Conservation (phyloP, 1,140 invertebrate genomes). For the Diuraphis noxia region DNA sequence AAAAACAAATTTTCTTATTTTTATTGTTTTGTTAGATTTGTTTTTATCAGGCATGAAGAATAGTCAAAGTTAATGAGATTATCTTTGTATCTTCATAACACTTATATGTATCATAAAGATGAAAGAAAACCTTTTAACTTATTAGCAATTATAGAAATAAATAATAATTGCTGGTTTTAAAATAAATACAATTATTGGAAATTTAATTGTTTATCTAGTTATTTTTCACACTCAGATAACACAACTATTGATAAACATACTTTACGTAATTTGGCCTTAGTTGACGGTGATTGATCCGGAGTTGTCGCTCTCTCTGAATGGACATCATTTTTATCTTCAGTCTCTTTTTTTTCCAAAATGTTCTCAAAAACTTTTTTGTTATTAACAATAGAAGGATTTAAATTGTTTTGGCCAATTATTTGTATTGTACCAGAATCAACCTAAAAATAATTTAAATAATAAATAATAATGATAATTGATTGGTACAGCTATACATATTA, state of each 20-base stretch:
- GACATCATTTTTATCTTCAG: background rate
- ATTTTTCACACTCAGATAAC: background rate
- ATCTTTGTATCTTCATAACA: background rate
- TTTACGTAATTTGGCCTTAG: conserved; percentile 39
- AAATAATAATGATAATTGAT: background rate
- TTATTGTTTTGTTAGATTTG: background rate
- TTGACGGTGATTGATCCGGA: conserved; percentile 42
- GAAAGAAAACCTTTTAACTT: background rate
- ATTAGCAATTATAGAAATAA: background rate
- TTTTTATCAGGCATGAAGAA: background rate
- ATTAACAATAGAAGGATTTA: background rate
- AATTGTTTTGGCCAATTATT: background rate
- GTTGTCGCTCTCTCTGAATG: conserved; percentile 22
- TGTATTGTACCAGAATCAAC: background rate
- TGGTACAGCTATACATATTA: background rate
- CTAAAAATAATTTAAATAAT: conserved; percentile 28
- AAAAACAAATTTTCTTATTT: background rate
- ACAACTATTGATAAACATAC: conserved; percentile 4
- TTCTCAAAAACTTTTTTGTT: background rate
- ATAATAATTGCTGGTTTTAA: background rate
- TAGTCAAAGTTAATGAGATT: background rate
- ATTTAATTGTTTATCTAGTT: background rate
- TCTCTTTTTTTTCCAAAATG: background rate
- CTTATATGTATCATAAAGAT: background rate
- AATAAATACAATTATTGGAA: background rate